Percentiles rank a stretch among this genome's conserved stretches.
These are phyloP conservation scores for Scolopax mira DNA, from an alignment of 2,113 vertebrate genomes.

Conservation along the genomic window DNA sequence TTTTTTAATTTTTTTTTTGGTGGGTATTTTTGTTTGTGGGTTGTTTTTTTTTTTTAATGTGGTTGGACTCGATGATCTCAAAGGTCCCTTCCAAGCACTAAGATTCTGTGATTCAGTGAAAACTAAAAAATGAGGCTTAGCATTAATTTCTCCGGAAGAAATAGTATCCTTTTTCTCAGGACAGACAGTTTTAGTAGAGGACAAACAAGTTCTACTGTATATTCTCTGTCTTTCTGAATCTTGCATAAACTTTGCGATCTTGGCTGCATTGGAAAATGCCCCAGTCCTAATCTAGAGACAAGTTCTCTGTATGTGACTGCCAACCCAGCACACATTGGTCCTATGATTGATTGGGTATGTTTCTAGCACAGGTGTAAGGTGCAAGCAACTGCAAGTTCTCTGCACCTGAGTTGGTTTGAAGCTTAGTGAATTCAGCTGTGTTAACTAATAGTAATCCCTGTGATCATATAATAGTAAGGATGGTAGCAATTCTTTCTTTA, in stretches of 20 bases:
- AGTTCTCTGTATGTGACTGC: background rate
- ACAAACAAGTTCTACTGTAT: background rate
- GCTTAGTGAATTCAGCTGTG: background rate
- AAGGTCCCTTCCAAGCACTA: too few species aligned
- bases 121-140: background rate
- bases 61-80: too few species aligned
- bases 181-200: background rate
- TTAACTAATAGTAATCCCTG: background rate
- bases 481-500: background rate
- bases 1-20: too few species aligned
- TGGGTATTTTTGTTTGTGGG: too few species aligned
- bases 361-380: background rate
- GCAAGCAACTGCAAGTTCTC: background rate
- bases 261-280: background rate
- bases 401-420: background rate
- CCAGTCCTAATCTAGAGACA: background rate
- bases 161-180: background rate
- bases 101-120: too few species aligned
- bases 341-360: background rate
- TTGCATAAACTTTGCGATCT: background rate
- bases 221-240: background rate
- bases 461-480: background rate
- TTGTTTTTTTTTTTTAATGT: too few species aligned
- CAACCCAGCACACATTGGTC: background rate
- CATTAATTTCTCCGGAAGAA: background rate